Percentiles rank a stretch among this genome's conserved stretches.
These are phyloP conservation scores for Cheilosia vulpina DNA, from an alignment of 2,888 invertebrate species.

Conservation along the genomic window DNA sequence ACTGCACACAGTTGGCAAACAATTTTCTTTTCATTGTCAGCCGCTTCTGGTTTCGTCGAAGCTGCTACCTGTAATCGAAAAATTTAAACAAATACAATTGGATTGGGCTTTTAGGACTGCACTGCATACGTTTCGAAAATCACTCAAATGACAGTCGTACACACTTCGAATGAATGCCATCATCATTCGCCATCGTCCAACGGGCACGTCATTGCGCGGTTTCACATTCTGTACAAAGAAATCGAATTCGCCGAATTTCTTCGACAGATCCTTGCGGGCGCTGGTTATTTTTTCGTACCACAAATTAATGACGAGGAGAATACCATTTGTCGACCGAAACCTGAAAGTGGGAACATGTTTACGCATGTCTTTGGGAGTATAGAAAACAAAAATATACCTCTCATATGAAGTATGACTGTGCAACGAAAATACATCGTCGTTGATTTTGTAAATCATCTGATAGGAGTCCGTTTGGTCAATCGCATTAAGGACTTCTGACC, in stretches of 20 bases:
- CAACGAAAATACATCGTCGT: conserved; percentile 77
- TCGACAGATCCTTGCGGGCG: conserved; percentile 69
- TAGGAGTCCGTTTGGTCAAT: conserved; percentile 48
- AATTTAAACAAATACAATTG: not conserved
- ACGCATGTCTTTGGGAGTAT: not conserved
- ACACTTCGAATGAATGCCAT: conserved; percentile 79
- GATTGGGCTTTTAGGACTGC: not conserved
- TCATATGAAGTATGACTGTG: conserved; percentile 26
- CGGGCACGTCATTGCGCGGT: conserved; percentile 76
- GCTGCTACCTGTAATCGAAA: not conserved
- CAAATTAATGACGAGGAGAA: conserved; percentile 77
- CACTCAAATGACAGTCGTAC: conserved; percentile 81
- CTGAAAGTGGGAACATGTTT: conserved; percentile 12
- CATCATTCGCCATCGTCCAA: conserved; percentile 74
- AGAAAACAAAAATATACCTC: conserved; percentile 7
- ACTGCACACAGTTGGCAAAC: conserved; percentile 84
- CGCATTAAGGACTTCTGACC: conserved; percentile 62
- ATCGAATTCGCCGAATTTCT: conserved; percentile 78
- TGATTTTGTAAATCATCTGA: conserved; percentile 78
- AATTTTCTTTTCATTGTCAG: conserved; percentile 31
- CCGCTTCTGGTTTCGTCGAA: not conserved
- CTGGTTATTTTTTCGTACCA: conserved; percentile 79
- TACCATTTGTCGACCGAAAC: conserved; percentile 29
- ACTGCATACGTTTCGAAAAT: conserved; percentile 77
- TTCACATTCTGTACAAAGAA: conserved; percentile 77